A percentile compares a stretch with the other conserved stretches of the same genome.
Conservation (phyloP, 2,797 vertebrate species). For the Nyctibius grandis region DNA sequence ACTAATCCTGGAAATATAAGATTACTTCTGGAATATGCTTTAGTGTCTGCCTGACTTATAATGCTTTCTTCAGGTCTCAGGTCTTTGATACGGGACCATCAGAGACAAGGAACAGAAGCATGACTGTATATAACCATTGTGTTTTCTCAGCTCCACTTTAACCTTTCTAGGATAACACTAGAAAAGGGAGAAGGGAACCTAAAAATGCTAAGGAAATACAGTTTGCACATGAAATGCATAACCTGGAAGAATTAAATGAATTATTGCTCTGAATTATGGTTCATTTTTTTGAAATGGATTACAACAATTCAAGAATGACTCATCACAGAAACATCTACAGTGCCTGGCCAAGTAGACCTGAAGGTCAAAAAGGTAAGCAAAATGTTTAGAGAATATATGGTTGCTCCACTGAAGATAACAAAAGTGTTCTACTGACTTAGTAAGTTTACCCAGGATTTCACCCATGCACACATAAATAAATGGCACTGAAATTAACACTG, state of each 20-base stretch:
- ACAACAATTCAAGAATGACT: background rate
- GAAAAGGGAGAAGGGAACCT: background rate
- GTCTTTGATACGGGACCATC: background rate
- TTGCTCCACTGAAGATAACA: background rate
- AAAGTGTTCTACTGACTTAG: background rate
- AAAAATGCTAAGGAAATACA: background rate
- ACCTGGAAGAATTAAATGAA: background rate
- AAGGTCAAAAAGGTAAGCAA: background rate
- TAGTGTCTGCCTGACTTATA: background rate
- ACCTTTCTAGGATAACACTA: background rate
- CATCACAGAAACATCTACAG: background rate
- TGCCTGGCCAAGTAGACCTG: background rate
- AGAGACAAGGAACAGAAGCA: background rate
- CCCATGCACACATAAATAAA: background rate
- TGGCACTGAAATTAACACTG: background rate
- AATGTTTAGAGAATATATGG: background rate
- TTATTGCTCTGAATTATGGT: background rate
- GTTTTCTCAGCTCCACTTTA: background rate
- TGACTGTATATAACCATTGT: background rate
- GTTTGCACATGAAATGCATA: background rate
- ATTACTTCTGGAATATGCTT: background rate
- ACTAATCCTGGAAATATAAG: background rate
- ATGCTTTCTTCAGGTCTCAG: background rate
- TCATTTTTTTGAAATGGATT: background rate
- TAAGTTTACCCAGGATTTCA: background rate